Percentiles rank a stretch among this genome's conserved stretches.
Conservation (phyloP, 1,140 invertebrate genomes). For the Ericerus pela region DNA sequence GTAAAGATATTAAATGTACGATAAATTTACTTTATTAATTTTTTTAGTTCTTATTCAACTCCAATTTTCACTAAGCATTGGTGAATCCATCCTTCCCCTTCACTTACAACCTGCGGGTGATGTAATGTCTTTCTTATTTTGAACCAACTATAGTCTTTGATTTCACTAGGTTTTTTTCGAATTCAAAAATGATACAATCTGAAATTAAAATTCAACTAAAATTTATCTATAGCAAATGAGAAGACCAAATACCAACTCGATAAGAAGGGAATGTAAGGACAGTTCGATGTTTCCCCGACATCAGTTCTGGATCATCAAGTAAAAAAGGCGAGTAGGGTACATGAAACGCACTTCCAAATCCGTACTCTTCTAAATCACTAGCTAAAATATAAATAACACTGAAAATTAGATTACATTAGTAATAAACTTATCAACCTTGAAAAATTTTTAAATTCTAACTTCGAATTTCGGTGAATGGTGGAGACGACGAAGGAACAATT, state of each 20-base stretch:
- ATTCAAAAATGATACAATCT: too few species aligned
- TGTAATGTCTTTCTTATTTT: too few species aligned
- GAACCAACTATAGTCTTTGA: too few species aligned
- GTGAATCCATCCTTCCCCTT: too few species aligned
- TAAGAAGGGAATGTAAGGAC: slow-evolving; percentile 89
- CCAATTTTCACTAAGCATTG: too few species aligned
- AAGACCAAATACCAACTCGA: slow-evolving; percentile 41
- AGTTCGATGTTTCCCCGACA: slow-evolving; percentile 87
- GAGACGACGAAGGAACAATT: not conserved
- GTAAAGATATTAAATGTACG: too few species aligned
- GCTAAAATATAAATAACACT: slow-evolving; percentile 1
- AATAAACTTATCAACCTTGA: slow-evolving; percentile 22
- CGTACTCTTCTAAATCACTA: slow-evolving; percentile 13
- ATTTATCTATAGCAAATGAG: not conserved
- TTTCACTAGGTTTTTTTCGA: too few species aligned
- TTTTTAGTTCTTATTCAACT: too few species aligned
- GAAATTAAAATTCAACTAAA: not conserved
- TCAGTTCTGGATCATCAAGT: slow-evolving; percentile 86
- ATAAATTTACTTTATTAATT: too few species aligned
- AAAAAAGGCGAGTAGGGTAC: slow-evolving; percentile 81
- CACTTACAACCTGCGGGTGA: too few species aligned
- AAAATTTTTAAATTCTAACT: slow-evolving; percentile 23
- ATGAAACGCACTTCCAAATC: slow-evolving; percentile 35
- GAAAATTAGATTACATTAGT: slow-evolving; percentile 23
- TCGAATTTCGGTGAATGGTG: slow-evolving; percentile 22